Percentiles rank a stretch among this genome's conserved stretches.
Conservation (phyloP, 2,888 invertebrate species). For the Orthosia gothica region DNA sequence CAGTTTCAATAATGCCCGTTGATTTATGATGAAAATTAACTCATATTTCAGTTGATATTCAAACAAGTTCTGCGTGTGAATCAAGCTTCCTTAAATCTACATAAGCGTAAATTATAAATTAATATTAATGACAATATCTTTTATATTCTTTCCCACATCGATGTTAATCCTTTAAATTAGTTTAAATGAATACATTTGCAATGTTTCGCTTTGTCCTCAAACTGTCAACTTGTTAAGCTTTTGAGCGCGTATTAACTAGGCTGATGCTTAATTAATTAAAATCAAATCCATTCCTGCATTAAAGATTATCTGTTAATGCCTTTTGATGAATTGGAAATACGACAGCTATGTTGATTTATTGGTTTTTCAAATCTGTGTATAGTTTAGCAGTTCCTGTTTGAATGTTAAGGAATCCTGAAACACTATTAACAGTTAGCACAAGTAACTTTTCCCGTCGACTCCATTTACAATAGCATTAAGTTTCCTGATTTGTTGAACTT, state of each 20-base stretch:
- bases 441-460: conserved; percentile 10
- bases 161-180: conserved; percentile 14
- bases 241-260: conserved; percentile 49
- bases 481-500: conserved; percentile 55
- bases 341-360: neutral
- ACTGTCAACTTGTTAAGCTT: conserved; percentile 58
- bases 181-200: conserved; percentile 18
- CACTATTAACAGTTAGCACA: conserved; percentile 14
- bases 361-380: neutral
- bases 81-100: conserved; percentile 13
- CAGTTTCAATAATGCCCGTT: neutral
- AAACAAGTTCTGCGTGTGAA: conserved; percentile 9
- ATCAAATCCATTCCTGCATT: conserved; percentile 45
- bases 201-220: conserved; percentile 49
- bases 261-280: conserved; percentile 61
- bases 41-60: neutral
- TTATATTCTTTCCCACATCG: conserved; percentile 9
- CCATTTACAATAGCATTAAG: conserved; percentile 42
- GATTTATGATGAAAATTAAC: neutral
- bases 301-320: conserved; percentile 36
- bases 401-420: neutral
- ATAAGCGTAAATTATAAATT: conserved; percentile 13
- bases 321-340: neutral
- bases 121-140: conserved; percentile 9
- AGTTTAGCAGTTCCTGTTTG: neutral